Percentiles rank a stretch among this genome's conserved stretches.
These are phyloP conservation scores for Lepidochitona cinerea DNA, from an alignment of 2,888 invertebrate species.

Conservation along the genomic window DNA sequence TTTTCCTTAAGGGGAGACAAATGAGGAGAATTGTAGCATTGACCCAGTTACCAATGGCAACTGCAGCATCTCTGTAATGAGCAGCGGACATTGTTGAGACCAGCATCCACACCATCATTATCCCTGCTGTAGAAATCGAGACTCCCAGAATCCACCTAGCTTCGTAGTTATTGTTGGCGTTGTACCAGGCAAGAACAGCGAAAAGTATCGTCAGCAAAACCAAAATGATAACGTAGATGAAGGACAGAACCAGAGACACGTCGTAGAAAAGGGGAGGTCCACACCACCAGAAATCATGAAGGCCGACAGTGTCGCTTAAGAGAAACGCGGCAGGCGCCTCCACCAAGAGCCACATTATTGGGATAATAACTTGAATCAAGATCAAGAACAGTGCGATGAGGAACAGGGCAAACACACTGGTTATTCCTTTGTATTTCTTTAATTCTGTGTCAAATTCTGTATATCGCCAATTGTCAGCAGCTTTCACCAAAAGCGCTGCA, in stretches of 20 bases:
- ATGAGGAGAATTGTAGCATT: constrained; percentile 69
- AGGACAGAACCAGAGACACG: constrained; percentile 68
- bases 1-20: constrained; percentile 69
- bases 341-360: constrained; percentile 71
- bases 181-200: constrained; percentile 69
- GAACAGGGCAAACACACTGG: constrained; percentile 65
- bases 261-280: constrained; percentile 63
- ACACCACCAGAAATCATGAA: constrained; percentile 62
- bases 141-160: constrained; percentile 68
- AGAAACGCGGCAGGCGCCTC: constrained; percentile 63
- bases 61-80: constrained; percentile 64
- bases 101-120: constrained; percentile 71
- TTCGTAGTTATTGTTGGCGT: constrained; percentile 68
- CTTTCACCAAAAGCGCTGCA: constrained; percentile 71
- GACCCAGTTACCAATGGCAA: constrained; percentile 70
- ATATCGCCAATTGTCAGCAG: constrained; percentile 70
- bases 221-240: constrained; percentile 71
- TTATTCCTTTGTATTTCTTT: constrained; percentile 50
- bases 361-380: constrained; percentile 59
- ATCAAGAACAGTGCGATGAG: constrained; percentile 61
- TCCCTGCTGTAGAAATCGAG: constrained; percentile 59
- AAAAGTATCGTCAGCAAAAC: constrained; percentile 69
- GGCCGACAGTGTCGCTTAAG: constrained; percentile 25
- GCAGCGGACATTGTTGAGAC: constrained; percentile 65
- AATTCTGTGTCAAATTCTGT: constrained; percentile 36